Evolutionary conservation across 1,140 invertebrate species (phyloP), one percentile per base, ranked within the genome.

Genomic region (Nylanderia fulva): DNA sequence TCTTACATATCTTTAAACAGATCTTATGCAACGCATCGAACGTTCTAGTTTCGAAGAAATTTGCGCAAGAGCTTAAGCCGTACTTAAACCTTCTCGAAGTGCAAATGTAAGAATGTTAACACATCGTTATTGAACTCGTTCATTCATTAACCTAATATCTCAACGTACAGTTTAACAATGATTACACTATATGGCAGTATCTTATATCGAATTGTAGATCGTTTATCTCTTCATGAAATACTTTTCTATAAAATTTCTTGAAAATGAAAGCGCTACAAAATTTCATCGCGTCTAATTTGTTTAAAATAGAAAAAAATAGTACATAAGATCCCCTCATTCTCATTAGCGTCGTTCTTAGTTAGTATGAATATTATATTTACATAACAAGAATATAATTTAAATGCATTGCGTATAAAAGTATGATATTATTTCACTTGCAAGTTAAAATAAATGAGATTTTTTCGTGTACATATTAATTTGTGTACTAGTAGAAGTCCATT

Each of bases 391-490:
- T 69, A 45, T 29, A 69, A 68, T n/a, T 80, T 15, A 21, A 42
- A 69, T 80, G 9, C 29, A 15, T 29, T 36, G 18, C 11, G 13
- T 7, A 4, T 69, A 21, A 18, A 29, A 48, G 11, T 24, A 24
- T 4, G 13, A 42, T 64, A 52, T 56, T 39, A 15, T 69, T 58
- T 36, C 29, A 11, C 24, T 66, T 24, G 11, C 36, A 68, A 71
- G 64, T 71, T 27, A 58, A 60, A 58, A 82, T 58, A 60, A 56
- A 82, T 54, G 36, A 60, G 18, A 56, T 82, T 88, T 82, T 61
- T 86, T 76, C 68, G 71, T 64, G 66, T 60, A 6, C 15, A 52
- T 48, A 15, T 27, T 58, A 68, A 71, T 77, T 85, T 83, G 68
- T 61, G 33, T 11, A 24, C 76, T 24, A 77, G 42, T 64, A 71